Base-by-base conservation (phyloP, 2,888 invertebrate species). In the Meghimatium bilineatum region DNA sequence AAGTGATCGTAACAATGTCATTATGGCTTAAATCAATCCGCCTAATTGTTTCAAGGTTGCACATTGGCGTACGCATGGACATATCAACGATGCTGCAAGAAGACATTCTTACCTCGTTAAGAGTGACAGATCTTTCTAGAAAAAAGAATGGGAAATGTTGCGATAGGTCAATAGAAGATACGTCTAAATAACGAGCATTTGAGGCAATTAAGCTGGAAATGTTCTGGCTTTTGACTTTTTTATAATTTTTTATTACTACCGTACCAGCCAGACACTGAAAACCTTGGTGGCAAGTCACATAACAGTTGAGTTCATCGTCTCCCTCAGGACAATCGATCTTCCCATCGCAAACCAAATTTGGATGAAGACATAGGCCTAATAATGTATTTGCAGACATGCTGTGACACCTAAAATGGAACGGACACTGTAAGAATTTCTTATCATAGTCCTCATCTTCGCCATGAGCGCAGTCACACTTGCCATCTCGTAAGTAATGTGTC, bases 381-480 rank as follows among this genome's bases (percentile, higher is more conserved):
- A 3, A 14, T 23, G 14, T 23, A 17, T 2, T 2, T 2, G 77
- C 3, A 29, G 1, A 49, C 12, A 23, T 8, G 14, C 23, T 63
- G 8, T 44, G 32, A 32, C 82, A 82, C 82, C n/a, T 44, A 49
- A 82, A 82, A 29, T 82, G 38, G 32, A 38, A 60, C 0, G 49
- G 75, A 34, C 74, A 75, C 12, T 63, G 12, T 20, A 56, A 56
- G 20, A 56, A 56, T 38, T 29, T 26, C n/a, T 49, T 29, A 29
- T 49, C 72, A 23, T n/a, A 74, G n/a, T 77, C 38, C 29, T 81
- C 81, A 74, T 81, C 81, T 44, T 74, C 81, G 10, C 81, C 81
- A 1, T n/a, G 23, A 17, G 81, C 74, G 49, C 81, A 81, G 44
- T 81, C 74, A 5, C 44, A 38, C 0, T n/a, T 29, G 1, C 44